A percentile compares a stretch with the other conserved stretches of the same genome.
These are phyloP conservation scores for Deilephila porcellus DNA, from an alignment of 2,888 invertebrate genomes.

Conservation along the genomic window DNA sequence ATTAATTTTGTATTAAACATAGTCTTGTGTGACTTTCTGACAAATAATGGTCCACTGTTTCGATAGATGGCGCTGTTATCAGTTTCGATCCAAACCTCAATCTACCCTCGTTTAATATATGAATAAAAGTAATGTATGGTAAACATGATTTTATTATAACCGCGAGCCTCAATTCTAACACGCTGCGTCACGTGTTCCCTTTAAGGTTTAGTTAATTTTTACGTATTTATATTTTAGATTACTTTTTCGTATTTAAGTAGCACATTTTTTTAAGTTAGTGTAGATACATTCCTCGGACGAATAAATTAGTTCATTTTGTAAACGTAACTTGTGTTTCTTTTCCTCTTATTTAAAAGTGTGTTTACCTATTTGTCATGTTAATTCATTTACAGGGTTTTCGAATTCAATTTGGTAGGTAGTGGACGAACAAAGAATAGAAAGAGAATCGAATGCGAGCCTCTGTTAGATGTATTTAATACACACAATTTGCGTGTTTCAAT, in stretches of 20 bases:
- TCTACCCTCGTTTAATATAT: slow-evolving; percentile 6
- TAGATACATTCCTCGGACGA: slow-evolving; percentile 61
- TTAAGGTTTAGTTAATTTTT: slow-evolving; percentile 30
- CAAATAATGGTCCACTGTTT: neutral
- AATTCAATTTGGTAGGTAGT: too few species aligned
- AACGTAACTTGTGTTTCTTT: slow-evolving; percentile 37
- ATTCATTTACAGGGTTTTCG: too few species aligned
- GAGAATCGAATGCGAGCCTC: too few species aligned
- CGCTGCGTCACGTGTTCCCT: slow-evolving; percentile 27
- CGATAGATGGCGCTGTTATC: slow-evolving; percentile 14
- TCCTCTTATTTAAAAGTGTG: too few species aligned
- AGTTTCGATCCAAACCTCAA: neutral
- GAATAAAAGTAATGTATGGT: slow-evolving; percentile 7
- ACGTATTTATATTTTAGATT: slow-evolving; percentile 41
- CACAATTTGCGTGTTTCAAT: too few species aligned
- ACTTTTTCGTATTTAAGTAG: slow-evolving; percentile 34
- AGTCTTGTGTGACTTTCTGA: too few species aligned
- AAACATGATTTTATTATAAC: neutral
- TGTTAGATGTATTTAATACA: too few species aligned
- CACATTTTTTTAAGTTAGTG: slow-evolving; percentile 49
- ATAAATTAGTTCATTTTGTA: slow-evolving; percentile 45
- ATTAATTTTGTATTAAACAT: slow-evolving; percentile 7
- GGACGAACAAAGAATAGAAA: too few species aligned
- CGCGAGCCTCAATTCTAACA: slow-evolving; percentile 7
- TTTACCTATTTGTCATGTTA: too few species aligned